Percentiles rank a stretch among this genome's conserved stretches.
phyloP scores from a whole-genome alignment of 92 coral and sea anemone genomes.

The Chrysogorgia sp. region DNA sequence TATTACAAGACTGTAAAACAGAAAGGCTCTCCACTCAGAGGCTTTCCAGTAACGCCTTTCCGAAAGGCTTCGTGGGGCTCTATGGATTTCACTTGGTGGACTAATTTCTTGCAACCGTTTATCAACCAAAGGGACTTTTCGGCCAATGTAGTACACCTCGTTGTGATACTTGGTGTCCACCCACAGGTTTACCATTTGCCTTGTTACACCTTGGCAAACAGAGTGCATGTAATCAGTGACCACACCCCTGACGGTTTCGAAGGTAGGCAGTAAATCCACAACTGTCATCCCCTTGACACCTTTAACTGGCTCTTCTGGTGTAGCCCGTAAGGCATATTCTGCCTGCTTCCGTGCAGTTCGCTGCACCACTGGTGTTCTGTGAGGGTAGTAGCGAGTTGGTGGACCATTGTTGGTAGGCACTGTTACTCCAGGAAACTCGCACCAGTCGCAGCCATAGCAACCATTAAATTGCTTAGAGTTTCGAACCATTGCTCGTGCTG shows the following conservation, averaged over 20 bases:
- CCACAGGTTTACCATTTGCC: conserved; percentile 8
- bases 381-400: conserved; percentile 20
- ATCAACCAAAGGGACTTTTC: conserved; percentile 5
- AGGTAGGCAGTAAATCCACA: conserved; percentile 9
- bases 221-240: conserved; percentile 22
- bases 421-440: conserved; percentile 15
- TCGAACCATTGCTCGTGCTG: not conserved
- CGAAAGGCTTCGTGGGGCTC: conserved; percentile 9
- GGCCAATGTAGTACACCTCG: conserved; percentile 15
- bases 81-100: conserved; percentile 13
- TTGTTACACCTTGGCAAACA: conserved; percentile 22
- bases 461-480: not conserved
- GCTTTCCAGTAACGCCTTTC: not conserved
- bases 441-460: conserved; percentile 20
- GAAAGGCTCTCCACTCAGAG: not conserved
- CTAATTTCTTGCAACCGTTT: not conserved
- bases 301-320: not conserved
- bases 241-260: conserved; percentile 16
- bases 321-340: conserved; percentile 3
- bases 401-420: conserved; percentile 20
- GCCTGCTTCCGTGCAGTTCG: conserved; percentile 27
- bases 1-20: not conserved
- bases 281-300: conserved; percentile 26
- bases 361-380: conserved; percentile 29
- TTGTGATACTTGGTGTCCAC: not conserved